phyloP scores from a whole-genome alignment of 2,888 invertebrate genomes.

The Nemurella pictetii region DNA sequence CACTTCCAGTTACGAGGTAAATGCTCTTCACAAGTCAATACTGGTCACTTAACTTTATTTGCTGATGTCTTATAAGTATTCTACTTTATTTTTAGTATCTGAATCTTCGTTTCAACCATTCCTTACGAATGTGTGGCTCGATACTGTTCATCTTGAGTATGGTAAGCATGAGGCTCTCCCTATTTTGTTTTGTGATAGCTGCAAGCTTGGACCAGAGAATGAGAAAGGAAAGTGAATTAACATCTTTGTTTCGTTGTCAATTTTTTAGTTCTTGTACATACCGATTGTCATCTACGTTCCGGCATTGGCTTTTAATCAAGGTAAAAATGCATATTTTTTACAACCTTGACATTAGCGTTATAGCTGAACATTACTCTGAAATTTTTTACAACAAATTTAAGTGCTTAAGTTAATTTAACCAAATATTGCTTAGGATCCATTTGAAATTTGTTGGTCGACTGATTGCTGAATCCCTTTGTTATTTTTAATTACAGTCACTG shows the following conservation, averaged over 20 bases:
- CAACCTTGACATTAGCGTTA: background rate
- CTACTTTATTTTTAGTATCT: background rate
- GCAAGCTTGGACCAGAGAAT: background rate
- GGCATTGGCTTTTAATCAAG: constrained; percentile 82
- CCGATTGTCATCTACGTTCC: constrained; percentile 88
- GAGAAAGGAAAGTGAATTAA: background rate
- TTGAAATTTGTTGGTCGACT: background rate
- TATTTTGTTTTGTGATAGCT: background rate
- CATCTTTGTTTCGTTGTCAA: no score
- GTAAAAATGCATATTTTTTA: constrained; percentile 51
- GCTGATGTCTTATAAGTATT: no score
- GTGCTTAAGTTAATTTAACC: no score
- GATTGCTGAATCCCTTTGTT: constrained; percentile 42
- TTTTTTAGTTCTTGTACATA: constrained; percentile 64
- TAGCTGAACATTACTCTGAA: background rate
- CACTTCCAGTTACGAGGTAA: constrained; percentile 49
- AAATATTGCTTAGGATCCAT: background rate
- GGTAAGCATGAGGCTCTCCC: background rate
- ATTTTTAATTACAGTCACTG: constrained; percentile 66
- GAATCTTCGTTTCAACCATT: background rate
- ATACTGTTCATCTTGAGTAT: background rate
- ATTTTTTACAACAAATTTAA: no score
- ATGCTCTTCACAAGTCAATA: background rate
- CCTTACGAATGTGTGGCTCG: background rate
- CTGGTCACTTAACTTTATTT: no score